These are phyloP conservation scores for Clarias macrocephalus DNA, from an alignment of 2,113 vertebrate genomes.

Conservation along the genomic window DNA sequence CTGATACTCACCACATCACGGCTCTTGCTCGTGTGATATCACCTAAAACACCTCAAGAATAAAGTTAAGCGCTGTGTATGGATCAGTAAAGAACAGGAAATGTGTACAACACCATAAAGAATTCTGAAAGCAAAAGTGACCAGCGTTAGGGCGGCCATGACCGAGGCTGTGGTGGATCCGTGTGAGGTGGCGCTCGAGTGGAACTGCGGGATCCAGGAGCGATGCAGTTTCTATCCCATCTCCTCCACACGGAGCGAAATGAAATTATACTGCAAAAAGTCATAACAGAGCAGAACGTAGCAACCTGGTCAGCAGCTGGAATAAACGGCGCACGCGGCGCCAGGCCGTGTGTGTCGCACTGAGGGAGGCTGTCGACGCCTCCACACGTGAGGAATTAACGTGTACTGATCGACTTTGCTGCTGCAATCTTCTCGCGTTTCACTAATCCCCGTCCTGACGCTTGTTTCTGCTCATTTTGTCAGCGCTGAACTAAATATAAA, in stretches of 20 bases:
- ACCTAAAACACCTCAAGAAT: neutral
- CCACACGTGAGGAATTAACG: neutral
- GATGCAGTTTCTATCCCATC: too few species aligned
- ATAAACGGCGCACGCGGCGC: neutral
- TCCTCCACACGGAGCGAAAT: neutral
- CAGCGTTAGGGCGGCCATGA: neutral
- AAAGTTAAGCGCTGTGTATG: neutral
- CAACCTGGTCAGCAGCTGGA: neutral
- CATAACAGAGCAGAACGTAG: neutral
- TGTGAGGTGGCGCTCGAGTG: neutral
- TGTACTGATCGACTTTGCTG: neutral
- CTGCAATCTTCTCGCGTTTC: constrained; percentile 1
- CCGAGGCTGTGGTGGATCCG: neutral
- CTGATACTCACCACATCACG: neutral
- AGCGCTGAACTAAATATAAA: constrained; percentile 34
- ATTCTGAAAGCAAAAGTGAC: neutral
- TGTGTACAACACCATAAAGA: neutral
- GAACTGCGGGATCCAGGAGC: too few species aligned
- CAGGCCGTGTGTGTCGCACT: neutral
- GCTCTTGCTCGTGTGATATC: too few species aligned
- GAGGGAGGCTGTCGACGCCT: neutral
- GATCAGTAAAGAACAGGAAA: neutral
- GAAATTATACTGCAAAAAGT: neutral
- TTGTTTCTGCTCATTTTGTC: constrained; percentile 28
- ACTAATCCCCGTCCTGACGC: neutral